Evolutionary conservation across 2,888 invertebrate genomes (phyloP), one percentile per base, ranked within the genome.

Genomic region (Mayetiola destructor): DNA sequence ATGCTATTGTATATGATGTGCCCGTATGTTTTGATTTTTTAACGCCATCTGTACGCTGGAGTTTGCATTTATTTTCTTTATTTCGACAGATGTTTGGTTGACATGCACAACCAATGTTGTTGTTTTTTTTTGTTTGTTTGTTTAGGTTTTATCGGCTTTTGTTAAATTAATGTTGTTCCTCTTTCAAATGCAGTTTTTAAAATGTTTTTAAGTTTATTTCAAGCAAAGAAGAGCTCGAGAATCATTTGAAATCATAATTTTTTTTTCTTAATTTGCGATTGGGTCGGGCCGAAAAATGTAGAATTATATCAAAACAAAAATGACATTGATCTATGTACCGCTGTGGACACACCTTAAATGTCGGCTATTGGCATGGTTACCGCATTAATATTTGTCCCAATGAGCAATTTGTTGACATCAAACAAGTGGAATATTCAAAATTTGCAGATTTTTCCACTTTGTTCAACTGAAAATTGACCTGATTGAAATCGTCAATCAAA

Each of bases 21-120:
- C 27, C 5, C 27, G 3, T 48, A 27, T 27, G 27, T 42, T 42
- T 23, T 48, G 48, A 27, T 48, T 14, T 14, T 16, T n/a, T 27
- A 48, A n/a, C 48, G 27, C 48, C 48, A 48, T 48, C 48, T 48
- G 8, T 48, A n/a, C n/a, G n/a, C n/a, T n/a, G n/a, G n/a, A n/a
- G n/a, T n/a, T n/a, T n/a, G n/a, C n/a, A n/a, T n/a, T n/a, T n/a
- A n/a, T n/a, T n/a, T n/a, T n/a, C n/a, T n/a, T n/a, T n/a, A n/a
- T n/a, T n/a, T n/a, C n/a, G n/a, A n/a, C n/a, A n/a, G n/a, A n/a
- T n/a, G n/a, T n/a, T n/a, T 27, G 48, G 27, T 27, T 9, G 48
- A 27, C 4, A 39, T 4, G 9, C 18, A 18, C 39, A 3, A 5
- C 18, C 3, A 39, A 18, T 39, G 16, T 16, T 10, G 10, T 3